These are phyloP conservation scores for Pipistrellus pipistrellus DNA, from an alignment of 2,797 vertebrate genomes.

Conservation along the genomic window DNA sequence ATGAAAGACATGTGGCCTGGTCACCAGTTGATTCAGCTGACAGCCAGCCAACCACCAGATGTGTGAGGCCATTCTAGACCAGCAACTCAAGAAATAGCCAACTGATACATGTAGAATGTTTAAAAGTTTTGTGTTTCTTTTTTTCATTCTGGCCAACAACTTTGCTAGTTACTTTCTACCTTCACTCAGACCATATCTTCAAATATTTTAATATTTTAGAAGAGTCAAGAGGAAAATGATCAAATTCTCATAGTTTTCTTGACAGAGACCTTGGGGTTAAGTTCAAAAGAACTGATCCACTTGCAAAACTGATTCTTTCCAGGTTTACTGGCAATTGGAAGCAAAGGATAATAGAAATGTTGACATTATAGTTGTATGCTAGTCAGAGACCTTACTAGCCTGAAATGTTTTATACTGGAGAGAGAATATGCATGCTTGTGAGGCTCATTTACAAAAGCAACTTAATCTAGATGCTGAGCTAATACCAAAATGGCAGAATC, in stretches of 20 bases:
- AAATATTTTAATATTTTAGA: conserved; percentile 27
- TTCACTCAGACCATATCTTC: conserved; percentile 11
- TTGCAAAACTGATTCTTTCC: conserved; percentile 3
- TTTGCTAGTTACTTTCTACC: background rate
- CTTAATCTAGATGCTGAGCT: background rate
- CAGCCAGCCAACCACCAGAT: conserved; percentile 35
- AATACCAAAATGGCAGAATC: conserved; percentile 9
- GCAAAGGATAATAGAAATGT: conserved; percentile 1
- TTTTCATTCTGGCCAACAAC: background rate
- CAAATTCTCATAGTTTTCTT: conserved; percentile 47
- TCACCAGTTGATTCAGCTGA: conserved; percentile 28
- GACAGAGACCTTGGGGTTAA: background rate
- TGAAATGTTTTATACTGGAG: background rate
- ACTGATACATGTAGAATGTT: background rate
- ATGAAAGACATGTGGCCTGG: conserved; percentile 57
- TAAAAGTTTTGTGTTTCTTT: background rate
- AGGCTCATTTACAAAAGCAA: conserved; percentile 47
- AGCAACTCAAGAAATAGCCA: conserved; percentile 14
- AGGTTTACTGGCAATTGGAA: conserved; percentile 39
- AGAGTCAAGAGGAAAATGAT: background rate
- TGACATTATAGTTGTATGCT: background rate
- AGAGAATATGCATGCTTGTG: background rate
- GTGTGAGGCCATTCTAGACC: conserved; percentile 1
- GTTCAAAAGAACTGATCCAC: background rate
- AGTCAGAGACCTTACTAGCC: background rate